Evolutionary conservation across 2,113 vertebrate genomes (phyloP), one percentile per base, ranked within the genome.

Genomic region (Corydoras sp.): DNA sequence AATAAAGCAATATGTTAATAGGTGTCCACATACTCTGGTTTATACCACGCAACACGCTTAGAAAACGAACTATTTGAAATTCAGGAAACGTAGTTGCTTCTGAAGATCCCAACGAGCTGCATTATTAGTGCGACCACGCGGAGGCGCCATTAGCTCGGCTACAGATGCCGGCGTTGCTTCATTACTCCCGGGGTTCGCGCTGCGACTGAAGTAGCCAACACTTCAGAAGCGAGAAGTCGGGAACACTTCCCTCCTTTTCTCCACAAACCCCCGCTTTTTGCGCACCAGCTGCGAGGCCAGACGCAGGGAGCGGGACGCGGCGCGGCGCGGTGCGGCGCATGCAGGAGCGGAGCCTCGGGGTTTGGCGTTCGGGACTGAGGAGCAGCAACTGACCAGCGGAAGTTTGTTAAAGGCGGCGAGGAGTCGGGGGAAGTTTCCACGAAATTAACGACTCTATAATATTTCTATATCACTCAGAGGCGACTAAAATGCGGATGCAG

Each of bases 371-470:
- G 48, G 59, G 65, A 72, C 64, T 61, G 29, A 69, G 54, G 43
- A 66, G 58, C 77, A 69, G 35, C 13, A 62, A 67, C 49, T 69
- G 51, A 54, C 29, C 58, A 62, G 51, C 61, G 70, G 72, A 79
- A 79, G 70, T 76, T 79, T 72, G 68, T 14, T 35, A 32, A 63
- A 10, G 65, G 51, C 64, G 30, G 65, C 77, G 75, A 32, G 61
- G 50, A 55, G 67, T 63, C 60, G 24, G 79, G 73, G 82, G 76
- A 90, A 90, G 87, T 90, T 89, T 88, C 82, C 76, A 6, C 14
- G 2, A 14, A 56, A 14, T 14, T 35, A 35, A 6, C 80, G 86
- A 54, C 62, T 58, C 67, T 55, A 59, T 53, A 55, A 61, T 51
- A 70, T 67, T 56, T 18, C 10, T 15, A 3, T 11, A 11, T 15